Conservation (phyloP, 2,113 vertebrate species). For the Eonycteris spelaea region DNA sequence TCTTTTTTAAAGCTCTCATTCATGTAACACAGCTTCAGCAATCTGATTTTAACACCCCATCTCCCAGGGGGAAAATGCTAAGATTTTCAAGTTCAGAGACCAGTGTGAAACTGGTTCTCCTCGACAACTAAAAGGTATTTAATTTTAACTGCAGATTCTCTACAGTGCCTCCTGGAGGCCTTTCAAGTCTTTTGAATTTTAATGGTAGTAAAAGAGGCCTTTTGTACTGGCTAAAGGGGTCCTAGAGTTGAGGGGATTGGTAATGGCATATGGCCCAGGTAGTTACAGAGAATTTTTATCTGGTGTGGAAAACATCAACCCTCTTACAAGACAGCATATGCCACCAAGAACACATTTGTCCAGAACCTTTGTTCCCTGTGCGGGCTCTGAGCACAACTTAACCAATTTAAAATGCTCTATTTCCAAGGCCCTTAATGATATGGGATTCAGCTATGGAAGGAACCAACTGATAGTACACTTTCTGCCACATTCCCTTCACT, state of each 20-base stretch:
- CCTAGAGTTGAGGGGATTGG: constrained; percentile 41
- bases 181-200: constrained; percentile 76
- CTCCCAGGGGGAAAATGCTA: constrained; percentile 69
- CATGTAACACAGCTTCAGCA: constrained; percentile 77
- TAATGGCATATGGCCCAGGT: constrained; percentile 45
- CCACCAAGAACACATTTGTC: constrained; percentile 45
- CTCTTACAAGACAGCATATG: constrained; percentile 30
- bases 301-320: constrained; percentile 10
- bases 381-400: background rate
- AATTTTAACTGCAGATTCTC: constrained; percentile 54
- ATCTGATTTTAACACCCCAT: constrained; percentile 79
- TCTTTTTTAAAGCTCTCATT: constrained; percentile 81
- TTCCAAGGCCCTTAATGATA: constrained; percentile 47
- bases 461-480: background rate
- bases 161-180: constrained; percentile 71
- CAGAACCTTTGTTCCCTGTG: constrained; percentile 55
- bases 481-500: background rate
- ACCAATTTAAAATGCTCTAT: constrained; percentile 41
- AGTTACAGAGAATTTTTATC: constrained; percentile 49
- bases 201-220: constrained; percentile 63
- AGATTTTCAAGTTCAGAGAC: constrained; percentile 79
- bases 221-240: constrained; percentile 64
- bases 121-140: constrained; percentile 72
- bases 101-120: constrained; percentile 72
- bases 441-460: constrained; percentile 41